These are phyloP conservation scores for Dioctria linearis DNA, from an alignment of 2,888 invertebrate genomes.

Conservation along the genomic window DNA sequence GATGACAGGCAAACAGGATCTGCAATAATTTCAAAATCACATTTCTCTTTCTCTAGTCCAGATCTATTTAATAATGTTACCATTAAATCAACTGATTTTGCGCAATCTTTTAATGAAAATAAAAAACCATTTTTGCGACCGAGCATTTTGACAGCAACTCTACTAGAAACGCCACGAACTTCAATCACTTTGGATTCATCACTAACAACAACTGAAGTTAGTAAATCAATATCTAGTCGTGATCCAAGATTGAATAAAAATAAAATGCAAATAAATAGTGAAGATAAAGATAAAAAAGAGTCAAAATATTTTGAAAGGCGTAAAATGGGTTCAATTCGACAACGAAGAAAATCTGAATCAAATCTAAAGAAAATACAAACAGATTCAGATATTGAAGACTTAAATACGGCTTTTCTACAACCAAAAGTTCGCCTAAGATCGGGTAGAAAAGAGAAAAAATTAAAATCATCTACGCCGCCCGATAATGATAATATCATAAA, in stretches of 20 bases:
- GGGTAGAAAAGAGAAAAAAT: not conserved
- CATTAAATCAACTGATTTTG: not conserved
- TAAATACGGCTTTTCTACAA: conserved; percentile 42
- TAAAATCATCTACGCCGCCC: not conserved
- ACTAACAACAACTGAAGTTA: conserved; percentile 22
- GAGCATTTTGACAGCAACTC: conserved; percentile 63
- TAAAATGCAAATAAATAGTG: conserved; percentile 58
- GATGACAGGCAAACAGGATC: not conserved
- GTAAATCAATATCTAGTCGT: conserved; percentile 63
- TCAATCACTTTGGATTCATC: conserved; percentile 15
- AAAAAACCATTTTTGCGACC: conserved; percentile 64
- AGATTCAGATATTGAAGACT: not conserved
- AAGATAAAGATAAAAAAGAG: not conserved
- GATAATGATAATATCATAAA: conserved; percentile 13
- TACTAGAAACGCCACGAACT: conserved; percentile 56
- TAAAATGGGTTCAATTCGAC: conserved; percentile 11
- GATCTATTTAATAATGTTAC: conserved; percentile 7
- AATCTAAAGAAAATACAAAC: not conserved
- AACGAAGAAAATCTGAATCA: conserved; percentile 43
- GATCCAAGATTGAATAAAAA: conserved; percentile 70
- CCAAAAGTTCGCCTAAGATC: conserved; percentile 49
- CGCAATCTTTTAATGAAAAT: not conserved
- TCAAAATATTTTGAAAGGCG: not conserved
- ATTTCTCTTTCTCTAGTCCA: conserved; percentile 27
- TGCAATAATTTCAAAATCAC: conserved; percentile 9